These are phyloP conservation scores for Diploscapter pachys DNA, from an alignment of 1,140 invertebrate genomes.

Conservation along the genomic window DNA sequence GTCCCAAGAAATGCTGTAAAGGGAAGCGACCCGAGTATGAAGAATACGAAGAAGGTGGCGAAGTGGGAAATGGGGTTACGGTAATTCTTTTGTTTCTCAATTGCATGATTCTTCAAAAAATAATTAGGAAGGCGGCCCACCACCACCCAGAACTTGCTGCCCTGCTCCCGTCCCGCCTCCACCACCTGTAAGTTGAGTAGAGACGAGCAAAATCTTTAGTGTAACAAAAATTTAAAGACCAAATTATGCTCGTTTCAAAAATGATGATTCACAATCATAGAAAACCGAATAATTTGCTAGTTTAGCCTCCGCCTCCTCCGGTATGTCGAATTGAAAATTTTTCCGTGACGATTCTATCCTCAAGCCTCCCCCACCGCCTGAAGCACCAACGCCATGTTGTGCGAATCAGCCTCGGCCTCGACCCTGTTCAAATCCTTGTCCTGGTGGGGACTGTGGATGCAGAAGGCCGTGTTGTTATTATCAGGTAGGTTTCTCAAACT, in stretches of 20 bases:
- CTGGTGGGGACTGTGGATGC: conserved; percentile 46
- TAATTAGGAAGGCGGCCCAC: conserved; percentile 14
- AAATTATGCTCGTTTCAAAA: too few species aligned
- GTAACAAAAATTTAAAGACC: too few species aligned
- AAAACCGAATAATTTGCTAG: too few species aligned
- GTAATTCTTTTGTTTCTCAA: neutral
- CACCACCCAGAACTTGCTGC: conserved; percentile 43
- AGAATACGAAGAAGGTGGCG: conserved; percentile 35
- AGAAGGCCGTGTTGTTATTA: conserved; percentile 47
- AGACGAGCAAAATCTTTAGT: too few species aligned
- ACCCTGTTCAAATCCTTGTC: conserved; percentile 31
- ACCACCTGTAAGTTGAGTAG: conserved; percentile 8
- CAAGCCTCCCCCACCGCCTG: conserved; percentile 27
- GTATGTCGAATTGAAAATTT: too few species aligned
- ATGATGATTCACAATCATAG: too few species aligned
- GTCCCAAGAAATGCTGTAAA: conserved; percentile 41
- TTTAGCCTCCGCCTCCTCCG: too few species aligned
- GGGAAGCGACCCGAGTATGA: conserved; percentile 44
- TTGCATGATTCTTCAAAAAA: too few species aligned
- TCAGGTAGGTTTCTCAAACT: neutral
- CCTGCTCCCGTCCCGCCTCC: conserved; percentile 39
- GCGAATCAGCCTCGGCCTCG: conserved; percentile 46
- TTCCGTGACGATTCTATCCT: too few species aligned
- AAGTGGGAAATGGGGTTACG: conserved; percentile 10
- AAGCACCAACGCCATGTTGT: conserved; percentile 37